Percentiles rank a stretch among this genome's conserved stretches.
These are phyloP conservation scores for Galago senegalensis DNA, from an alignment of 2,797 vertebrate species.

Conservation along the genomic window DNA sequence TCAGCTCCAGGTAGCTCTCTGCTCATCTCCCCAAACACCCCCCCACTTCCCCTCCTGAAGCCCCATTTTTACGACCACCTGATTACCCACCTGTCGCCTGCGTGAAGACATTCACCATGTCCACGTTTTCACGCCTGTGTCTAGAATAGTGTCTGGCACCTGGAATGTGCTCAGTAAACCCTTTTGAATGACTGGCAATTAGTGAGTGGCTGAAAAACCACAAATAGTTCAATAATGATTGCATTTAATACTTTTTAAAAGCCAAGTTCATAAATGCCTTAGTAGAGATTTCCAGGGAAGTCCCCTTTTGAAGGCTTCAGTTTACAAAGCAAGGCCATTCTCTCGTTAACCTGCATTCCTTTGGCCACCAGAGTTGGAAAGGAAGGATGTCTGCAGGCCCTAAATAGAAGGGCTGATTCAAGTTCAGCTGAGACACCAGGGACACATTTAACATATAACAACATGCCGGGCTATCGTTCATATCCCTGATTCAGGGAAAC, in stretches of 20 bases:
- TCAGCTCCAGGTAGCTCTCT: neutral
- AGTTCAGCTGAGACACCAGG: no score
- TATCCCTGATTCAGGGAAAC: neutral
- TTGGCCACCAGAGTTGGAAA: neutral
- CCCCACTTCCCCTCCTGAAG: no score
- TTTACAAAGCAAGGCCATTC: neutral
- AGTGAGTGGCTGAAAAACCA: neutral
- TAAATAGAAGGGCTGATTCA: neutral
- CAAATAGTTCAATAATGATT: neutral
- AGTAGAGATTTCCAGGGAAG: neutral
- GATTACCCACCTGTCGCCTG: neutral
- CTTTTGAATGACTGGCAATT: neutral
- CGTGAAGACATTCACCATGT: neutral
- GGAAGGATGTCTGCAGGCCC: no score
- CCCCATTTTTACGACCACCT: neutral
- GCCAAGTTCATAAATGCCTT: neutral
- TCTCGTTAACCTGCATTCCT: neutral
- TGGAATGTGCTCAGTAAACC: neutral
- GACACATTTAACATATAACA: neutral
- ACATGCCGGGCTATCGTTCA: neutral
- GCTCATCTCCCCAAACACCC: neutral
- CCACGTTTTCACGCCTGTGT: neutral
- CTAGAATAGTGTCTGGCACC: neutral
- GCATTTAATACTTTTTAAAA: neutral
- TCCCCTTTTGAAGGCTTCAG: neutral